Percentiles rank a stretch among this genome's conserved stretches.
These are phyloP conservation scores for Nymphicus hollandicus DNA, from an alignment of 2,113 vertebrate genomes.

Conservation along the genomic window DNA sequence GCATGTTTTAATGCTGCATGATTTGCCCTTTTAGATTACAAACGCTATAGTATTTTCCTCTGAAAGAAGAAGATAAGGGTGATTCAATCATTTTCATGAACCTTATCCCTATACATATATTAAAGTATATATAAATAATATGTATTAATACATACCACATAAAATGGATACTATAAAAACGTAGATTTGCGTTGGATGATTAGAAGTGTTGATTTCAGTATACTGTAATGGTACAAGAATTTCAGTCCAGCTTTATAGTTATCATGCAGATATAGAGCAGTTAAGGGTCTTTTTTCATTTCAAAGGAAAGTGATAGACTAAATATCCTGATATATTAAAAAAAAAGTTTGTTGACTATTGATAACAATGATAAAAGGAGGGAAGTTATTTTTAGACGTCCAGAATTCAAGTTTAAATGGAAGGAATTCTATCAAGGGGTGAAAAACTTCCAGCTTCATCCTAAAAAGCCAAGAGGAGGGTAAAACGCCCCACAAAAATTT, in stretches of 20 bases:
- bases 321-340: background rate
- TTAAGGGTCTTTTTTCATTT: background rate
- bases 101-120: fast-evolving
- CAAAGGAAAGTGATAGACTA: background rate
- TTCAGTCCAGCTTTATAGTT: background rate
- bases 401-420: background rate
- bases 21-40: background rate
- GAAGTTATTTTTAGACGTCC: background rate
- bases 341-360: background rate
- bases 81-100: background rate
- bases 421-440: background rate
- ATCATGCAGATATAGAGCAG: background rate
- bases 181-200: background rate
- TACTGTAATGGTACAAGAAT: background rate
- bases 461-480: background rate
- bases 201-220: background rate
- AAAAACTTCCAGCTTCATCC: background rate
- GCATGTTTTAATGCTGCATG: background rate
- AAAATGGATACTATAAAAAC: background rate
- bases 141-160: background rate
- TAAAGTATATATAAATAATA: background rate
- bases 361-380: background rate
- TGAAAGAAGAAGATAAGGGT: background rate
- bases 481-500: background rate
- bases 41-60: background rate